Percentiles rank a stretch among this genome's conserved stretches.
Conservation (phyloP, 92 coral and sea anemone genomes). For the Porites lobata region DNA sequence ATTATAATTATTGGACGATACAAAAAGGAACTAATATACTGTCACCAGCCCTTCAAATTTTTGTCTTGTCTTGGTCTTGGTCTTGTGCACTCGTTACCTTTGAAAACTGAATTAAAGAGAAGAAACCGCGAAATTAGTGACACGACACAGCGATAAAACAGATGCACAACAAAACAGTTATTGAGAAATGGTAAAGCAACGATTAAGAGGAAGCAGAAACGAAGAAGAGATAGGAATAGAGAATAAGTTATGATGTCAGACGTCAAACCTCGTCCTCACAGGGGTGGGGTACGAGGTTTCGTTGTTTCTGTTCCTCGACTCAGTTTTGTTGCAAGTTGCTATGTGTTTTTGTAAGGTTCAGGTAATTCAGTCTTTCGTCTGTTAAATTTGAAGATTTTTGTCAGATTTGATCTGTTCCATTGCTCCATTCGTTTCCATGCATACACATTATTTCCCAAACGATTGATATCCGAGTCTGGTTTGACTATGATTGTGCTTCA, state of each 20-base stretch:
- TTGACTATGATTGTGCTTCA: no score
- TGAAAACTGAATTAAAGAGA: background rate
- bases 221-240: background rate
- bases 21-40: background rate
- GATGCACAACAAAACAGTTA: background rate
- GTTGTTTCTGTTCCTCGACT: background rate
- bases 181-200: background rate
- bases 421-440: background rate
- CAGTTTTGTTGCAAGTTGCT: background rate
- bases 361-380: background rate
- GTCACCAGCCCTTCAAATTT: slow-evolving; percentile 9
- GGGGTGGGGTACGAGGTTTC: background rate
- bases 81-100: slow-evolving; percentile 19
- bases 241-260: background rate
- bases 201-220: background rate
- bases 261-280: background rate
- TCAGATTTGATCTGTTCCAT: background rate
- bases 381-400: background rate
- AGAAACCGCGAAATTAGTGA: background rate
- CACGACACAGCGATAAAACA: background rate
- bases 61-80: slow-evolving; percentile 13
- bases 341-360: background rate
- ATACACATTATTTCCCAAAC: no score
- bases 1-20: no score
- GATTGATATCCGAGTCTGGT: no score